Conservation (phyloP, 1,140 invertebrate species). For the Brachionus manjavacas region DNA sequence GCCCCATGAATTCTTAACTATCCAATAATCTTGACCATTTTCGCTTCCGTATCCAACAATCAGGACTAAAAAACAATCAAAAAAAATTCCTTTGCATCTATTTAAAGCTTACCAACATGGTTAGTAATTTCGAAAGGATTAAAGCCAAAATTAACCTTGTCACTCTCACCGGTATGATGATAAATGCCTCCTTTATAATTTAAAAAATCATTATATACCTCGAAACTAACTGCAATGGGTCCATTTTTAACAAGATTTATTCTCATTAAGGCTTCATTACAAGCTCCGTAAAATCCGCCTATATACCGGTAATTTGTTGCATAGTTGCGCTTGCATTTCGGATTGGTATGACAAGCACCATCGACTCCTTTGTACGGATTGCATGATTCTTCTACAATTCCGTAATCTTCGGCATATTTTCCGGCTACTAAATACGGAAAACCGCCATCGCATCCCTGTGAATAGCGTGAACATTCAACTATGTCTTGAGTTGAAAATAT, state of each 20-base stretch:
- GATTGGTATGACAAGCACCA: constrained; percentile 48
- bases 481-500: constrained; percentile 60
- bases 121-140: constrained; percentile 50
- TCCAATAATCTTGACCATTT: constrained; percentile 60
- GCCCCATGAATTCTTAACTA: constrained; percentile 61
- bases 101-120: constrained; percentile 47
- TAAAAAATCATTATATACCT: constrained; percentile 55
- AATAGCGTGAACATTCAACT: constrained; percentile 59
- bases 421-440: constrained; percentile 62
- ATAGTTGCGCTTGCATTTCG: constrained; percentile 55
- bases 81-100: background rate
- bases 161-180: constrained; percentile 43
- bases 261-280: constrained; percentile 61
- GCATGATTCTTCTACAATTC: constrained; percentile 58
- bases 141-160: constrained; percentile 35
- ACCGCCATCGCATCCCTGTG: constrained; percentile 60
- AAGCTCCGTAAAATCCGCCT: constrained; percentile 51
- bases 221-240: constrained; percentile 61
- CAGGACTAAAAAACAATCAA: constrained; percentile 46
- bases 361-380: constrained; percentile 58
- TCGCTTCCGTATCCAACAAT: constrained; percentile 55
- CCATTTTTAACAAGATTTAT: constrained; percentile 59
- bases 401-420: constrained; percentile 60
- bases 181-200: constrained; percentile 42
- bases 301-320: constrained; percentile 58